Evolutionary conservation across 1,140 invertebrate species (phyloP).

Genomic region (Calycopis cecrops): DNA sequence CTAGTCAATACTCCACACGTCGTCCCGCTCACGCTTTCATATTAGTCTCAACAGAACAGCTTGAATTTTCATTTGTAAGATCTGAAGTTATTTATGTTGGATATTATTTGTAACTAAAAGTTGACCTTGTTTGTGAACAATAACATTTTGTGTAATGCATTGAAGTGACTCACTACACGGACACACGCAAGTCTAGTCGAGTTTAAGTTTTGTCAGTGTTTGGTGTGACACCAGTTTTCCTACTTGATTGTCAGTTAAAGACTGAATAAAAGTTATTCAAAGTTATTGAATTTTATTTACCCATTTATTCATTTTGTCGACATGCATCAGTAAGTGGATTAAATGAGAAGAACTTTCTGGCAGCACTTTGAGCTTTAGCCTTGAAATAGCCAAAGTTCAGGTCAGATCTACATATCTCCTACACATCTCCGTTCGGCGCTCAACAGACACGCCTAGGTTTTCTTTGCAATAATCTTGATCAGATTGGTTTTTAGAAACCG

Average conservation of each 20-base stretch:
- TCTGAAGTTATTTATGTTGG: slow-evolving; percentile 7
- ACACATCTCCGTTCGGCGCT: too few species aligned
- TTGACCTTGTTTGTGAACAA: neutral
- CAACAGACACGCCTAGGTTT: too few species aligned
- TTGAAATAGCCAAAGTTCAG: too few species aligned
- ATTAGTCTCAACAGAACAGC: slow-evolving; percentile 1
- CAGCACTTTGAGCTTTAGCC: too few species aligned
- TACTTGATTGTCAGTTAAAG: slow-evolving; percentile 38
- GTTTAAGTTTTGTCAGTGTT: slow-evolving; percentile 17
- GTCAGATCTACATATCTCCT: too few species aligned
- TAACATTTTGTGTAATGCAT: slow-evolving; percentile 12
- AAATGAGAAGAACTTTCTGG: too few species aligned
- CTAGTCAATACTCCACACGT: slow-evolving; percentile 37
- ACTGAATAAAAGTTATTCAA: slow-evolving; percentile 37
- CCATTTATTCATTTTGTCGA: too few species aligned
- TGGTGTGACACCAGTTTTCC: slow-evolving; percentile 18
- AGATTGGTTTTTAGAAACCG: too few species aligned
- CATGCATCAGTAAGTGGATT: too few species aligned
- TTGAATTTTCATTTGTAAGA: slow-evolving; percentile 5
- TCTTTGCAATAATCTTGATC: too few species aligned
- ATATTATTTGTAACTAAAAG: slow-evolving; percentile 14
- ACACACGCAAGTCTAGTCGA: slow-evolving; percentile 17
- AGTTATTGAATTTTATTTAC: neutral
- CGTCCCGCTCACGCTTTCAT: slow-evolving; percentile 17
- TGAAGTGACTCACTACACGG: slow-evolving; percentile 4